Conservation (phyloP, 2,888 invertebrate species). For the Podabrus alpinus region DNA sequence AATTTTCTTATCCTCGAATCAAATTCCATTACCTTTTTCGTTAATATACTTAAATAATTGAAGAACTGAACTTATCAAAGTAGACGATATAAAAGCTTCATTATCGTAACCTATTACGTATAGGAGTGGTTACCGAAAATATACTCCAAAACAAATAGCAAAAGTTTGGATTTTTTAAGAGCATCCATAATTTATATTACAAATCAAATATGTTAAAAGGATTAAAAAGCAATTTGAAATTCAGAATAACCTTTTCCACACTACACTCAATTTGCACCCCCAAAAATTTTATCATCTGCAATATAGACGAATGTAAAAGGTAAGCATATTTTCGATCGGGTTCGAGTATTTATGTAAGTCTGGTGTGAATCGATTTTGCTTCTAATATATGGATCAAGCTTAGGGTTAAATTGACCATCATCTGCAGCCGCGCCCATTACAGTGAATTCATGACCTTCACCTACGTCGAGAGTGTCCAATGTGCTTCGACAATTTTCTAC, state of each 20-base stretch:
- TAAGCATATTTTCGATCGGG: conserved; percentile 22
- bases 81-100: not conserved
- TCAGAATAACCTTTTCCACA: not conserved
- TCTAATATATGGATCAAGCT: conserved; percentile 48
- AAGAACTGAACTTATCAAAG: not conserved
- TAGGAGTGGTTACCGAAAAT: not conserved
- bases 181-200: not conserved
- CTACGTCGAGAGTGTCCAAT: conserved; percentile 17
- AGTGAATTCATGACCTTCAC: conserved; percentile 44
- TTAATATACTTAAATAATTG: not conserved
- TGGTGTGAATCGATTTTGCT: conserved; percentile 44
- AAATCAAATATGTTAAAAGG: not conserved
- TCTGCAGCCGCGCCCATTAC: conserved; percentile 45
- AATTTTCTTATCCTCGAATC: not conserved
- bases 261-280: not conserved
- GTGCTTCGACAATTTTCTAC: not conserved
- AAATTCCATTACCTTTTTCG: not conserved
- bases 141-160: not conserved
- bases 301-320: not conserved
- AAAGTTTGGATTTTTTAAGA: not conserved
- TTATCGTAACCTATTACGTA: not conserved
- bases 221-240: not conserved
- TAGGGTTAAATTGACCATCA: conserved; percentile 48
- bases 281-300: conserved; percentile 5
- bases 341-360: conserved; percentile 39